A percentile compares a stretch with the other conserved stretches of the same genome.
phyloP scores from a whole-genome alignment of 2,113 vertebrate genomes.

The Cebidichthys violaceus region DNA sequence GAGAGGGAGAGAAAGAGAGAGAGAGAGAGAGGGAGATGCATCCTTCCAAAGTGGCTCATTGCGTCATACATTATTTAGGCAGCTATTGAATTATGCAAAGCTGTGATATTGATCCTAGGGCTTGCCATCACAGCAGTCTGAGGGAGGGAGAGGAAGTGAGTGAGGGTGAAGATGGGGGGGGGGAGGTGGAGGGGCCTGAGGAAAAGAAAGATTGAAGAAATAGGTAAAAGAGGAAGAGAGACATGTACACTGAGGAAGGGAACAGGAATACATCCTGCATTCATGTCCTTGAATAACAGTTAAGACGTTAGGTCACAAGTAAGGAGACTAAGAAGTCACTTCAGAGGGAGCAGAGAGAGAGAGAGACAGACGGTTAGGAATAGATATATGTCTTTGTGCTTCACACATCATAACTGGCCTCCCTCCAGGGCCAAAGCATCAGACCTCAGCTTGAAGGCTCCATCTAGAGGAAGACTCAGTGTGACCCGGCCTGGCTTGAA shows the following conservation, averaged over 20 bases:
- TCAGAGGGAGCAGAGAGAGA: conserved; percentile 3
- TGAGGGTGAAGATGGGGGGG: conserved; percentile 5
- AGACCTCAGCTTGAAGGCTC: not conserved
- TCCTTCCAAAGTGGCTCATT: conserved; percentile 56
- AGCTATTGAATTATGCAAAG: conserved; percentile 73
- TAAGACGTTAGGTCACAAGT: not conserved
- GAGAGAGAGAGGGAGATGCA: conserved; percentile 1
- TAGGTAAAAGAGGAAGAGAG: not conserved
- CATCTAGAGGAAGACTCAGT: not conserved
- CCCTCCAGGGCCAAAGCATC: not conserved
- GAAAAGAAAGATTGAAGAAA: not conserved
- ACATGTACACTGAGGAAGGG: not conserved
- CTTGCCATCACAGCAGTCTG: conserved; percentile 55
- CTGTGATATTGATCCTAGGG: conserved; percentile 70
- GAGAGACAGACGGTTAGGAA: not conserved
- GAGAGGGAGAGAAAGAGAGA: not conserved
- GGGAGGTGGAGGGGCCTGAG: not conserved
- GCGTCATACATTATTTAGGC: conserved; percentile 69
- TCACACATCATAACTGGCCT: not conserved
- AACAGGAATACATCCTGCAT: conserved; percentile 3
- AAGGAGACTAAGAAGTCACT: not conserved
- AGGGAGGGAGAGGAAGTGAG: conserved; percentile 26
- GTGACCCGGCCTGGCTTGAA: not conserved
- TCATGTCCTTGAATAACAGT: not conserved
- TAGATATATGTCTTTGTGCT: not conserved